Conservation (phyloP, 1,140 invertebrate species). For the Conus ventricosus region DNA sequence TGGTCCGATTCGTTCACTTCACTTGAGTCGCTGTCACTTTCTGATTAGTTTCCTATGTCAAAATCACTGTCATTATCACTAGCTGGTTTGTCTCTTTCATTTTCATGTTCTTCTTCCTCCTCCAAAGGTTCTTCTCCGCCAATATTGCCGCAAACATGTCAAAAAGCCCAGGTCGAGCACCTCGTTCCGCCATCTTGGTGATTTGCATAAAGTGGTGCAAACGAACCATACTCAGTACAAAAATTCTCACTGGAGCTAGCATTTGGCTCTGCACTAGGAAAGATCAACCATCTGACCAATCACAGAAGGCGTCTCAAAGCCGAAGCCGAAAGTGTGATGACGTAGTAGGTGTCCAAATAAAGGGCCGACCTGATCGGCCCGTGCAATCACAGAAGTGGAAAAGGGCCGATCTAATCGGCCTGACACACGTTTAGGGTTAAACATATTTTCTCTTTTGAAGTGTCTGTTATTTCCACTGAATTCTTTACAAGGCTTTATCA, state of each 20-base stretch:
- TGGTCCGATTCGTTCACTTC: neutral
- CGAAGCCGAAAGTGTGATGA: neutral
- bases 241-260: neutral
- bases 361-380: neutral
- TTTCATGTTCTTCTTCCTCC: no score
- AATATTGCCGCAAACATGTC: no score
- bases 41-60: neutral
- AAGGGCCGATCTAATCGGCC: slow-evolving; percentile 4
- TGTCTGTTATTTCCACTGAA: no score
- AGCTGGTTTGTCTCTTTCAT: no score
- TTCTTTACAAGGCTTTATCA: no score
- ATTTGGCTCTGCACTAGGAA: neutral
- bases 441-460: no score
- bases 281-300: neutral
- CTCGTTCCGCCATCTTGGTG: neutral
- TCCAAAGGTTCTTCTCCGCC: neutral
- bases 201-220: neutral
- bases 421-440: neutral
- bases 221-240: neutral
- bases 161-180: no score
- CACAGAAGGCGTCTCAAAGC: no score
- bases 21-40: neutral
- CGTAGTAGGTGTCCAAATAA: neutral
- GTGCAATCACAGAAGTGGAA: neutral
- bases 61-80: no score